These are phyloP conservation scores for Macropus fuliginosus DNA, from an alignment of 2,797 vertebrate genomes.

Conservation along the genomic window DNA sequence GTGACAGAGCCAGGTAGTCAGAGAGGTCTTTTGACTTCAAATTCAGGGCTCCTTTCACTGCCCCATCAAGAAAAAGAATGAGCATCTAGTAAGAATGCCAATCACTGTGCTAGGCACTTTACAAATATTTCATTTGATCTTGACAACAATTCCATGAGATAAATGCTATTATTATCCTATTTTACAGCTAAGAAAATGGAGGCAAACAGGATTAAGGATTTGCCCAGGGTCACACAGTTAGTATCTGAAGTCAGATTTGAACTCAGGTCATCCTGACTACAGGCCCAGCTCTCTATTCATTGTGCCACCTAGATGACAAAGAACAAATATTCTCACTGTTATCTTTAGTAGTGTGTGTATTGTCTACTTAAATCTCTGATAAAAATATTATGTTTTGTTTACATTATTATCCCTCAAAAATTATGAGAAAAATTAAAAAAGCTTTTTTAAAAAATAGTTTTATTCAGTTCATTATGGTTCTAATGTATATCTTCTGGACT, in stretches of 20 bases:
- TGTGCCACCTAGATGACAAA: not conserved
- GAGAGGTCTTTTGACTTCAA: not conserved
- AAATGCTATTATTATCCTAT: not conserved
- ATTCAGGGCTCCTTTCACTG: not conserved
- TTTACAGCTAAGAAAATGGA: not conserved
- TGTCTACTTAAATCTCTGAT: not conserved
- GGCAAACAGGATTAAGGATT: not conserved
- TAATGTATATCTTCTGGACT: conserved; percentile 25
- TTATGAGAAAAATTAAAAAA: not conserved
- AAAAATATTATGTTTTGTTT: not conserved
- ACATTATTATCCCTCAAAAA: not conserved
- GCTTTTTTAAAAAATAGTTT: conserved; percentile 30
- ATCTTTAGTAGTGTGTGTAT: not conserved
- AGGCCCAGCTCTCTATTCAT: not conserved
- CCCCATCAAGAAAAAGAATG: not conserved
- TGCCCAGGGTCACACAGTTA: not conserved
- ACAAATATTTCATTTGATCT: not conserved
- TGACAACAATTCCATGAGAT: not conserved
- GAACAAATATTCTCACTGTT: not conserved
- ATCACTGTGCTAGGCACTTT: not conserved
- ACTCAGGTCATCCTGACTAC: not conserved
- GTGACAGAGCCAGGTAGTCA: not conserved
- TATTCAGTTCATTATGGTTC: not conserved
- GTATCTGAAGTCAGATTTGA: not conserved
- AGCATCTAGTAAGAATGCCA: not conserved